These are phyloP conservation scores for Ellobius talpinus DNA, from an alignment of 2,113 vertebrate genomes.

Conservation along the genomic window DNA sequence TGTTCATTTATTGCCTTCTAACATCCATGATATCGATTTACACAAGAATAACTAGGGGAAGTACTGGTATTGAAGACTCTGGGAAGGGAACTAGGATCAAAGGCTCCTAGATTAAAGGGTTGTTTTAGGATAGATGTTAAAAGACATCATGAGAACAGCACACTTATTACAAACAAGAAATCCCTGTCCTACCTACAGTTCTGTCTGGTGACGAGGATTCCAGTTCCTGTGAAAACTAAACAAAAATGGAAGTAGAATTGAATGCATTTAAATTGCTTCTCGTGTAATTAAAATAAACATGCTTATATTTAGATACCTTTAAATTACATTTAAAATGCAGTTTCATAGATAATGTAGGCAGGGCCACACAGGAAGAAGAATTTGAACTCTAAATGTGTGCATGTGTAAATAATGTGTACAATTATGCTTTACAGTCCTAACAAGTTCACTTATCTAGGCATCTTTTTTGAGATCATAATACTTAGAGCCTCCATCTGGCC, in stretches of 20 bases:
- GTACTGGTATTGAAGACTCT: constrained; percentile 79
- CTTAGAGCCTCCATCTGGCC: constrained; percentile 34
- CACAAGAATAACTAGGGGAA: constrained; percentile 73
- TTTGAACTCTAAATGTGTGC: constrained; percentile 9
- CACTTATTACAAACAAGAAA: constrained; percentile 81
- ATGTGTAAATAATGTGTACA: constrained; percentile 36
- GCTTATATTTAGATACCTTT: constrained; percentile 72
- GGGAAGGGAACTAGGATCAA: constrained; percentile 81
- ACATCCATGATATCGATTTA: constrained; percentile 80
- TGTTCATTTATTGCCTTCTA: constrained; percentile 78
- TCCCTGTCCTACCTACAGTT: constrained; percentile 71
- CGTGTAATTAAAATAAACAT: constrained; percentile 75
- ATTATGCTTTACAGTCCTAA: constrained; percentile 41
- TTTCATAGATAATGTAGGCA: constrained; percentile 62
- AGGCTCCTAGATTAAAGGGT: constrained; percentile 84
- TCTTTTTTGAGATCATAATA: constrained; percentile 55
- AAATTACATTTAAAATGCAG: constrained; percentile 75
- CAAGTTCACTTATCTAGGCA: constrained; percentile 26
- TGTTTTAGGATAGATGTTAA: constrained; percentile 82
- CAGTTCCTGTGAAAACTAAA: constrained; percentile 78
- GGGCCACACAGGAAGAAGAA: constrained; percentile 75
- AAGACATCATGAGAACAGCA: constrained; percentile 78
- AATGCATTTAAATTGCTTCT: constrained; percentile 77
- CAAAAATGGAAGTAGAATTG: constrained; percentile 74
- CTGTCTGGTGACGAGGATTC: constrained; percentile 70